These are phyloP conservation scores for Hexactinellida sp. DNA, from an alignment of 37 sponge, comb jelly and placozoan genomes.

Conservation along the genomic window DNA sequence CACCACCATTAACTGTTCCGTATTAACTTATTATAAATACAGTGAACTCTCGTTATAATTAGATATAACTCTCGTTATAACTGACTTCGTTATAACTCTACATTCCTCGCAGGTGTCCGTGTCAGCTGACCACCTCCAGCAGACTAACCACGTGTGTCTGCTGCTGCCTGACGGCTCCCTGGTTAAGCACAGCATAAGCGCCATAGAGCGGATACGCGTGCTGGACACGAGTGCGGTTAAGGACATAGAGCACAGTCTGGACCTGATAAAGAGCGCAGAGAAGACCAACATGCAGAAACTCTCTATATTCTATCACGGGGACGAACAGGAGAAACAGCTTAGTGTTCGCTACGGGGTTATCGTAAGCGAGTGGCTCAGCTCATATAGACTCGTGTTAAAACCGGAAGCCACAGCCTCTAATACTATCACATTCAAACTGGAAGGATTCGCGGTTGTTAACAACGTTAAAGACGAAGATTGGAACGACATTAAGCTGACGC, in stretches of 20 bases:
- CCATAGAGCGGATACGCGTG: slow-evolving; percentile 27
- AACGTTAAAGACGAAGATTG: slow-evolving; percentile 79
- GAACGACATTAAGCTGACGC: slow-evolving; percentile 56
- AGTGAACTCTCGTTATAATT: no score
- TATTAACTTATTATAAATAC: no score
- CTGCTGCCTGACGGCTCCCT: slow-evolving; percentile 28
- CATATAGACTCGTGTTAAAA: slow-evolving; percentile 45
- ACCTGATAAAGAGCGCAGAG: slow-evolving; percentile 31
- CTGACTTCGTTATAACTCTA: neutral
- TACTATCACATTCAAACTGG: slow-evolving; percentile 29
- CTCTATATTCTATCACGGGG: slow-evolving; percentile 56
- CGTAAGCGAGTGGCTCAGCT: slow-evolving; percentile 70
- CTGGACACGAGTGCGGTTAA: slow-evolving; percentile 38
- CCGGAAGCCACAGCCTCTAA: slow-evolving; percentile 23
- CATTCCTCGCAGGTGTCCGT: neutral
- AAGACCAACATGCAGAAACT: slow-evolving; percentile 59
- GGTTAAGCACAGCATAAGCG: slow-evolving; percentile 22
- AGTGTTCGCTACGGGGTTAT: slow-evolving; percentile 49
- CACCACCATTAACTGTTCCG: no score
- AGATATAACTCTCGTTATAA: neutral
- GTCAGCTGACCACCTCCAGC: neutral
- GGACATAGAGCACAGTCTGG: slow-evolving; percentile 54
- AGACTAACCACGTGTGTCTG: slow-evolving; percentile 29
- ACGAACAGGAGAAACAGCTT: slow-evolving; percentile 26
- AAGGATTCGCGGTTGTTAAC: slow-evolving; percentile 67